Base-by-base conservation (phyloP, 2,113 vertebrate species). In the Pollachius pollachius region DNA sequence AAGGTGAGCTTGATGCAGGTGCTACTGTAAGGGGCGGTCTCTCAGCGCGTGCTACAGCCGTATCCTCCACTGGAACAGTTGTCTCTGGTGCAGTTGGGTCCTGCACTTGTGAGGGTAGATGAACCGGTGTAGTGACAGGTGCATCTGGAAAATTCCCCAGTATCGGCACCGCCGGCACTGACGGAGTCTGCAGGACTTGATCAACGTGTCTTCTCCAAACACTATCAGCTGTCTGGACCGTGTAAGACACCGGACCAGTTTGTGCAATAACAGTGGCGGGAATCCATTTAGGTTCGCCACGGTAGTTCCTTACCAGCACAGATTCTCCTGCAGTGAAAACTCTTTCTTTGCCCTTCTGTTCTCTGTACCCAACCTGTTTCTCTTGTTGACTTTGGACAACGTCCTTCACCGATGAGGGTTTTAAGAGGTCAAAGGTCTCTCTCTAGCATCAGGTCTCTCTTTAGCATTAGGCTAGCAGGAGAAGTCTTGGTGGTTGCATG, bases 241-340 rank as follows among this genome's bases (percentile, higher is more conserved):
- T 73, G 27, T 79, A 78, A 3, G 73, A 82, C 8, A 76, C 70
- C 2, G 56, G 73, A 3, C 73, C 70, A 13, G 70, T 82, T 21
- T 82, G 59, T 62, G 59, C 30, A 5, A 73, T 13, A 2, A 72
- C 18, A 5, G 64, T 34, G 25, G 72, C 80, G 5, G 65, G 69
- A 34, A 71, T 9, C 73, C 67, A 73, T 17, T 68, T 70, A 19
- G 16, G 6, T 16, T 57, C 71, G 3, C 9, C 27, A 0, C 13
- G 17, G 13, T 76, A 74, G 13, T 73, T 76, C 4, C 62, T 15
- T 8, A 48, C 70, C 15, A 76, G 16, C 8, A 82, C 62, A 8
- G 57, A 52, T 8, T 81, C 68, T 57, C 71, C 68, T 6, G 60
- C 18, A 1, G 15, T 16, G 59, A 69, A 67, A 63, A 13, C 54